Percentiles rank a stretch among this genome's conserved stretches.
Evolutionary conservation across 2,113 vertebrate species (phyloP).

Genomic region (Hipposideros armiger): DNA sequence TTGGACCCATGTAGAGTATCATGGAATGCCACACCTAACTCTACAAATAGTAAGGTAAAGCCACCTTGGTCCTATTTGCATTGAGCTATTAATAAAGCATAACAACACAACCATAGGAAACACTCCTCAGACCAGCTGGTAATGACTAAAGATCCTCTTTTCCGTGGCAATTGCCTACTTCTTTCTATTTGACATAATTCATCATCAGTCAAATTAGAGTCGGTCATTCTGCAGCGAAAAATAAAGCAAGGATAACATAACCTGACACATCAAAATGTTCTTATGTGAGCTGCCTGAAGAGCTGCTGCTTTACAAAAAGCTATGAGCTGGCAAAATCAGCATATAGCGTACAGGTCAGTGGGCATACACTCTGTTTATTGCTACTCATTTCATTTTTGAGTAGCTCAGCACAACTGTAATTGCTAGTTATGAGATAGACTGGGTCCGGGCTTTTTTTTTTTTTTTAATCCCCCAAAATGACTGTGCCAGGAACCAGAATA

Average conservation of each 20-base stretch:
- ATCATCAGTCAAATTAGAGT: slow-evolving; percentile 67
- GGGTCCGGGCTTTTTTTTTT: neutral
- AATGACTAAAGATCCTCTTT: slow-evolving; percentile 48
- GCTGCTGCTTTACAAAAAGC: neutral
- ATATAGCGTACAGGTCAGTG: neutral
- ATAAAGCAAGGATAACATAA: slow-evolving; percentile 45
- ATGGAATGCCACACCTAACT: neutral
- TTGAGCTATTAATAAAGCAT: neutral
- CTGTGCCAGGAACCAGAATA: slow-evolving; percentile 52
- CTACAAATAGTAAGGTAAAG: neutral
- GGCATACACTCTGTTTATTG: neutral
- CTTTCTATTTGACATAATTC: slow-evolving; percentile 75
- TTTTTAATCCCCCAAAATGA: neutral
- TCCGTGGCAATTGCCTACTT: slow-evolving; percentile 67
- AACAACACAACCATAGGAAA: neutral
- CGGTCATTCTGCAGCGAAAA: slow-evolving; percentile 7
- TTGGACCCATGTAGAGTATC: neutral
- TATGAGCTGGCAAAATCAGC: slow-evolving; percentile 17
- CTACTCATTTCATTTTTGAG: slow-evolving; percentile 68
- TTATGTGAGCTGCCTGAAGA: neutral
- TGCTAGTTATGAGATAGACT: neutral
- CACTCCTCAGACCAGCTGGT: slow-evolving; percentile 31
- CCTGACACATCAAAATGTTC: slow-evolving; percentile 10
- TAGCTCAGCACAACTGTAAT: slow-evolving; percentile 77
- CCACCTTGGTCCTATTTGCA: neutral